Evolutionary conservation across 2,113 vertebrate genomes (phyloP).

Genomic region (Salvelinus namaycush): DNA sequence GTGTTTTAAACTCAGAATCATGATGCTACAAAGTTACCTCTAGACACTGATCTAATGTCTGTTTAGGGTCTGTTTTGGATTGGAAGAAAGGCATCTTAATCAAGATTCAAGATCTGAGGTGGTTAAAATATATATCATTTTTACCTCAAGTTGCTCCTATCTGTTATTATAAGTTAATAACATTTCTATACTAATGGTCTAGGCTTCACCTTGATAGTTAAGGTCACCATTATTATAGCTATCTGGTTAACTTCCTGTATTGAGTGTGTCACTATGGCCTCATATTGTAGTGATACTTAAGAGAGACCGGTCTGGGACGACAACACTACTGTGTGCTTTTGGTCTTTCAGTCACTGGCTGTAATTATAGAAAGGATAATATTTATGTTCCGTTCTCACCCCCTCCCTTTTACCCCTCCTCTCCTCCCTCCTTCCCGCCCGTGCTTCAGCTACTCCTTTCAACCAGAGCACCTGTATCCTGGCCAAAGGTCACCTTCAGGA

Average conservation of each 20-base stretch:
- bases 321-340: constrained; percentile 41
- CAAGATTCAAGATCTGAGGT: no score
- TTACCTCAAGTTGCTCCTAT: background rate
- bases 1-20: no score
- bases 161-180: background rate
- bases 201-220: constrained; percentile 8
- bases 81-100: no score
- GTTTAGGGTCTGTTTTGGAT: no score
- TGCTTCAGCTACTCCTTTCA: constrained; percentile 28
- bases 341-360: constrained; percentile 19
- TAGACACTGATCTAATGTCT: no score
- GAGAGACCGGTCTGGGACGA: constrained; percentile 29
- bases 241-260: constrained; percentile 51
- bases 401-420: no score
- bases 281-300: constrained; percentile 50
- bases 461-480: constrained; percentile 68
- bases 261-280: background rate
- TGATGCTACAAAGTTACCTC: no score
- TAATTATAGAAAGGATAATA: constrained; percentile 62
- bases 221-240: constrained; percentile 45
- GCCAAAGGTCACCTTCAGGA: background rate
- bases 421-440: constrained; percentile 23
- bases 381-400: constrained; percentile 50
- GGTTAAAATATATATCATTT: no score
- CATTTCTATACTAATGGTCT: constrained; percentile 12